phyloP scores from a whole-genome alignment of 2,888 invertebrate species.

The Erebia palarica region DNA sequence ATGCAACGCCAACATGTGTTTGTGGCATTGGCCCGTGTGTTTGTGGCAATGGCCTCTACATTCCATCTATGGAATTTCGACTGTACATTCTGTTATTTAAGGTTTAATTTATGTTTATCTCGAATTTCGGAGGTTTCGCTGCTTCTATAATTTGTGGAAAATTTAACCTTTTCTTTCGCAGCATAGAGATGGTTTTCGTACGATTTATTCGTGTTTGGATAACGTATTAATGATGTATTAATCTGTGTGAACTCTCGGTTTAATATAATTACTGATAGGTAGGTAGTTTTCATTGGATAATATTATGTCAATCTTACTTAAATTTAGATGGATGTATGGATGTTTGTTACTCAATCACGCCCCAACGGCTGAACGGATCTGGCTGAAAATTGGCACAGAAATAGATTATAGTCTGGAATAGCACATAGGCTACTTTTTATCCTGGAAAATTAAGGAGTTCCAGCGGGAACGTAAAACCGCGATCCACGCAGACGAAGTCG shows the following conservation, averaged over 20 bases:
- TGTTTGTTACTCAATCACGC: too few species aligned
- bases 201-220: constrained; percentile 40
- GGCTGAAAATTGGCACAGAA: too few species aligned
- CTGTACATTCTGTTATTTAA: constrained; percentile 38
- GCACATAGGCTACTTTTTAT: too few species aligned
- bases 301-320: too few species aligned
- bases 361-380: too few species aligned
- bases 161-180: constrained; percentile 36
- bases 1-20: constrained; percentile 70
- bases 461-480: too few species aligned
- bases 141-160: constrained; percentile 34
- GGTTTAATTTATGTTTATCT: constrained; percentile 22
- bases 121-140: constrained; percentile 40
- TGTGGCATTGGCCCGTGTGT: constrained; percentile 71
- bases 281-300: constrained; percentile 43
- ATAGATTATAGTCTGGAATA: too few species aligned
- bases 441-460: too few species aligned
- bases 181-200: constrained; percentile 32
- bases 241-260: constrained; percentile 46
- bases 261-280: constrained; percentile 37
- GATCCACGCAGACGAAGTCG: too few species aligned
- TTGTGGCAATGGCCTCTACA: constrained; percentile 54
- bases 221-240: constrained; percentile 49
- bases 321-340: too few species aligned
- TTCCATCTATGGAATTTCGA: constrained; percentile 50